phyloP scores from a whole-genome alignment of 2,888 invertebrate genomes.

The Eristalis tenax region DNA sequence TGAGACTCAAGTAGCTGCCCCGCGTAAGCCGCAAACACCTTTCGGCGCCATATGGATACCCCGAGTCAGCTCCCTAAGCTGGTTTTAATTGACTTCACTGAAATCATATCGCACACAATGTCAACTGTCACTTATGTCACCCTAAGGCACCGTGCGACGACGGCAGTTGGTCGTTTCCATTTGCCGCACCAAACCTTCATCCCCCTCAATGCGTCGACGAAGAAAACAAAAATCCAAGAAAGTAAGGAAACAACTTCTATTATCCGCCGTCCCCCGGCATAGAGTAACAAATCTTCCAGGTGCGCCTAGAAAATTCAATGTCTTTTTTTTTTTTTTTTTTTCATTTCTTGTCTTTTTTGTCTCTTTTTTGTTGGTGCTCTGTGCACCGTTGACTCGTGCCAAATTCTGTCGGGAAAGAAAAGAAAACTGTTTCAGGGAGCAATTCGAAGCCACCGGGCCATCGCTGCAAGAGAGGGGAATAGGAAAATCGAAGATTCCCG shows the following conservation, averaged over 20 bases:
- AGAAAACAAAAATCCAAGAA: constrained; percentile 24
- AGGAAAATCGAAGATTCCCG: background rate
- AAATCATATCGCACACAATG: constrained; percentile 53
- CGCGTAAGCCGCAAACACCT: background rate
- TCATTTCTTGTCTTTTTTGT: background rate
- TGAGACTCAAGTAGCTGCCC: background rate
- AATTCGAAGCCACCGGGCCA: constrained; percentile 18
- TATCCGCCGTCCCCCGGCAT: constrained; percentile 40
- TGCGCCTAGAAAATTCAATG: constrained; percentile 60
- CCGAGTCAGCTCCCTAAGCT: background rate
- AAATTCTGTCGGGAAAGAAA: constrained; percentile 36
- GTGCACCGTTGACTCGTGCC: constrained; percentile 59
- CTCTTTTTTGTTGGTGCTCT: background rate
- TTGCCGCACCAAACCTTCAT: constrained; percentile 31
- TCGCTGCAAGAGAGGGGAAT: background rate
- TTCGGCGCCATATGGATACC: background rate
- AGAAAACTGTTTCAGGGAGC: constrained; percentile 26
- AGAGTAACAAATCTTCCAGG: constrained; percentile 65
- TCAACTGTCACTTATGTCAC: constrained; percentile 63
- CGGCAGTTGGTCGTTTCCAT: constrained; percentile 57
- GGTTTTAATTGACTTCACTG: constrained; percentile 49
- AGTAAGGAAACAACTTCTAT: constrained; percentile 36
- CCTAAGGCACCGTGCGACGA: constrained; percentile 28
- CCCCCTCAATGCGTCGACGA: constrained; percentile 52
- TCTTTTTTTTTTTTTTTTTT: constrained; percentile 9